Conservation (phyloP, 2,113 vertebrate species). For the Labrus mixtus region DNA sequence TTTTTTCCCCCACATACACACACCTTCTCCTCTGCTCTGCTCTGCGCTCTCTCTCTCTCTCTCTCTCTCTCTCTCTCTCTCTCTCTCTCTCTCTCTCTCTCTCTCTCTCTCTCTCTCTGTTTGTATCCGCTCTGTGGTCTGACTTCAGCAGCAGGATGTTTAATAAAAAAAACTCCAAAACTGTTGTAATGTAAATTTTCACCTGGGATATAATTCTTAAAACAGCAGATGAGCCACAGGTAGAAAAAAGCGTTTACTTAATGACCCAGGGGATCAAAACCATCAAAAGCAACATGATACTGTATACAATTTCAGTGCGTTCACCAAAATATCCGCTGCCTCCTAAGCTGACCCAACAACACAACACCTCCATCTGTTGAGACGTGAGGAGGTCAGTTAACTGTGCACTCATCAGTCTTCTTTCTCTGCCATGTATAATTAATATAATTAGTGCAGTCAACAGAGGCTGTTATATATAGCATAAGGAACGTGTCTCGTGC, state of each 20-base stretch:
- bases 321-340: too few species aligned
- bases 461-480: slow-evolving; percentile 25
- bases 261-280: too few species aligned
- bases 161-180: background rate
- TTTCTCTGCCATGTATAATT: slow-evolving; percentile 50
- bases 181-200: too few species aligned
- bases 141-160: background rate
- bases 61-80: background rate
- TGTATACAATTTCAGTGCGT: too few species aligned
- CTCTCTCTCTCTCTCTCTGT: background rate
- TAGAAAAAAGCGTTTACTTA: too few species aligned
- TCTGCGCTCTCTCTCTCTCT: background rate
- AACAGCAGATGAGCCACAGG: too few species aligned
- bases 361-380: background rate
- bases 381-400: slow-evolving; percentile 35
- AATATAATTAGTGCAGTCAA: slow-evolving; percentile 50
- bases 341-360: background rate
- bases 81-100: too few species aligned
- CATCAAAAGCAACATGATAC: too few species aligned
- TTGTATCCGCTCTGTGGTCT: background rate
- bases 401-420: slow-evolving; percentile 31
- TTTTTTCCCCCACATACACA: background rate
- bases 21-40: background rate
- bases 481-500: background rate
- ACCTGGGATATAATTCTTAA: too few species aligned